Evolutionary conservation across 2,113 vertebrate genomes (phyloP).

Genomic region (Pluvianellus socialis): DNA sequence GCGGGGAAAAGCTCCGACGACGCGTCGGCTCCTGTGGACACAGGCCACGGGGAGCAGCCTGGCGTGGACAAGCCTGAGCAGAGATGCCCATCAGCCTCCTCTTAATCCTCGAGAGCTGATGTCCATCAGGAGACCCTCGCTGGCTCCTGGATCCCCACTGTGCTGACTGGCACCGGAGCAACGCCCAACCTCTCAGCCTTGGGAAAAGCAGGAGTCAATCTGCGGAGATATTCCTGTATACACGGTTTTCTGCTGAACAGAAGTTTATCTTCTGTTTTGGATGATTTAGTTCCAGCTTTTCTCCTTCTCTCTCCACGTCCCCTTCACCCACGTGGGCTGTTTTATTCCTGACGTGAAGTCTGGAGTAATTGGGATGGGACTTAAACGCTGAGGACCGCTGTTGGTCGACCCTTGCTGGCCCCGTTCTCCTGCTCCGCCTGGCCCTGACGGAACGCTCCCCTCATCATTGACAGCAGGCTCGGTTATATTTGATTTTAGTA

Average conservation of each 20-base stretch:
- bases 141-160: background rate
- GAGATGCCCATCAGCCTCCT: background rate
- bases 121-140: background rate
- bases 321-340: background rate
- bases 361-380: background rate
- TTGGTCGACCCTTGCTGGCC: background rate
- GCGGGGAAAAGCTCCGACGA: background rate
- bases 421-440: background rate
- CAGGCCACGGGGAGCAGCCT: background rate
- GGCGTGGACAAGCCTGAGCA: background rate
- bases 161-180: background rate
- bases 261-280: background rate
- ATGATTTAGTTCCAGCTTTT: background rate
- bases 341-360: background rate
- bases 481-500: slow-evolving; percentile 61
- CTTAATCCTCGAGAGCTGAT: background rate
- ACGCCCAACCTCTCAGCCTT: background rate
- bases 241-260: background rate
- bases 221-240: accelerated
- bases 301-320: background rate
- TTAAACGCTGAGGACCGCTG: background rate
- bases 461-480: background rate
- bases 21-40: background rate
- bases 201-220: background rate
- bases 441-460: background rate